Percentiles rank a stretch among this genome's conserved stretches.
These are phyloP conservation scores for Mellilla xanthometata DNA, from an alignment of 2,888 invertebrate species.

Conservation along the genomic window DNA sequence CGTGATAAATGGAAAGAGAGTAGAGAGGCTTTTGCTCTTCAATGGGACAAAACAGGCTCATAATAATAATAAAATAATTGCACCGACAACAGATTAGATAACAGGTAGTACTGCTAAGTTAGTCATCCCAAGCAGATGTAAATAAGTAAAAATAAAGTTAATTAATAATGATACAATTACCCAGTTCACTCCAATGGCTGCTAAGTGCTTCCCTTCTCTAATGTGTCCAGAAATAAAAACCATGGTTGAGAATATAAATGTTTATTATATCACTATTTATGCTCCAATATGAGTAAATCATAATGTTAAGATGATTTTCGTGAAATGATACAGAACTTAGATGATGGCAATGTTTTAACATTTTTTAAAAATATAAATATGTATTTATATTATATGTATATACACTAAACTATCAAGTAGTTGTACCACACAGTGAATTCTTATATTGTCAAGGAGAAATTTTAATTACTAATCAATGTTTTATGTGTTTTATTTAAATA, in stretches of 20 bases:
- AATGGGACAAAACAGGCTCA: too few relatives aligned
- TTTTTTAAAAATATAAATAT: slow-evolving; percentile 41
- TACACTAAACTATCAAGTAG: slow-evolving; percentile 41
- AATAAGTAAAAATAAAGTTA: too few relatives aligned
- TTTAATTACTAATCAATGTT: slow-evolving; percentile 36
- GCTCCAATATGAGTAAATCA: slow-evolving; percentile 57
- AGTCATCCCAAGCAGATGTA: too few relatives aligned
- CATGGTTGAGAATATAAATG: slow-evolving; percentile 69
- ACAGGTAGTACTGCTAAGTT: too few relatives aligned
- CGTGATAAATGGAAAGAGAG: too few relatives aligned
- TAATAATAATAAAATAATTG: too few relatives aligned
- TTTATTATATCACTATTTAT: slow-evolving; percentile 71
- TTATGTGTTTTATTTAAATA: slow-evolving; percentile 36
- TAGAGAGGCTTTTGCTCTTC: too few relatives aligned
- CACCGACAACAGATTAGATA: too few relatives aligned
- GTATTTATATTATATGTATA: slow-evolving; percentile 43
- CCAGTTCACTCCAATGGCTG: slow-evolving; percentile 31
- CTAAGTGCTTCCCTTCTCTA: slow-evolving; percentile 21
- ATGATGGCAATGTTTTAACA: slow-evolving; percentile 39
- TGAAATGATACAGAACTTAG: slow-evolving; percentile 37
- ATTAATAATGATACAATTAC: too few relatives aligned
- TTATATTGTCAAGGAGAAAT: slow-evolving; percentile 58
- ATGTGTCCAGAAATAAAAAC: slow-evolving; percentile 62
- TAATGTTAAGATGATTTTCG: slow-evolving; percentile 39
- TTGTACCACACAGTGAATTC: slow-evolving; percentile 59